phyloP scores from a whole-genome alignment of 2,797 vertebrate genomes.

The Sylvilagus floridanus region DNA sequence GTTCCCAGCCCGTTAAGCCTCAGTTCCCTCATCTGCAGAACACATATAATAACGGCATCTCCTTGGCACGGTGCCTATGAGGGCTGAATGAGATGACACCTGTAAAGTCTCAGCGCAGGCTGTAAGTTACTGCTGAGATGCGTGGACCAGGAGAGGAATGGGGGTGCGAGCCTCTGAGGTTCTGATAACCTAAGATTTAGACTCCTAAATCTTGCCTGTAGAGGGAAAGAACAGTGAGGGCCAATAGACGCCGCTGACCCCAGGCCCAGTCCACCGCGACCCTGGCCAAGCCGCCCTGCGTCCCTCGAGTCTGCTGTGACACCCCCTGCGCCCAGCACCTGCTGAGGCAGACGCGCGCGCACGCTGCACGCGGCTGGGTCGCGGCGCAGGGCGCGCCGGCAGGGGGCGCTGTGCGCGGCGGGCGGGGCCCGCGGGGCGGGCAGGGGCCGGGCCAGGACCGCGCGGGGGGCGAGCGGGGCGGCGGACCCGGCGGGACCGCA shows the following conservation, averaged over 20 bases:
- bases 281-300: background rate
- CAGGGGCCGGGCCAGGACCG: conserved; percentile 81
- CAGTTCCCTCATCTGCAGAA: background rate
- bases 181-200: background rate
- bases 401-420: conserved; percentile 22
- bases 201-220: background rate
- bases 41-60: background rate
- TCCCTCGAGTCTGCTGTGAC: too few species aligned
- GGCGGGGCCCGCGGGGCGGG: conserved; percentile 83
- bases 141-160: background rate
- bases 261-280: background rate
- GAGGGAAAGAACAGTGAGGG: background rate
- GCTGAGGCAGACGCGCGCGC: background rate
- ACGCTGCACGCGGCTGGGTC: background rate
- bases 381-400: background rate
- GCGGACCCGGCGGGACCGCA: conserved; percentile 82
- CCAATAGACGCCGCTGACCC: background rate
- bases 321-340: background rate
- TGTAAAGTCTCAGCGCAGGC: background rate
- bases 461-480: conserved; percentile 11
- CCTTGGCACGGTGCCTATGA: background rate
- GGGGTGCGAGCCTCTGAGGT: background rate
- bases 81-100: background rate
- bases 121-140: background rate
- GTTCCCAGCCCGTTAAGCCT: background rate